Conservation (phyloP, 92 coral and sea anemone genomes). For the Porites divaricata region DNA sequence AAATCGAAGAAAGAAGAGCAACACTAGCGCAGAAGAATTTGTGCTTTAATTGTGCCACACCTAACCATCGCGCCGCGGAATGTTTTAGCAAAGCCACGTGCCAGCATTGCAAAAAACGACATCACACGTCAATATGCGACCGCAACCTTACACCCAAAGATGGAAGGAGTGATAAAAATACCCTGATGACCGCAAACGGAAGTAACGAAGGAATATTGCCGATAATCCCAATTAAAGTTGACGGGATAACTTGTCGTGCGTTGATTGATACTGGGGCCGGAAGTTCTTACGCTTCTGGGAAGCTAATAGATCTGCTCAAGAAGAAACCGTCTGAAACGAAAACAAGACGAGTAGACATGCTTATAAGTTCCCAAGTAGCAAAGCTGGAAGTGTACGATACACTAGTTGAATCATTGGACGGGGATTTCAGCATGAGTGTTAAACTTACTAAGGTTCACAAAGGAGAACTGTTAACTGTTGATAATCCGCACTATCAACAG, state of each 20-base stretch:
- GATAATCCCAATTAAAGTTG: neutral
- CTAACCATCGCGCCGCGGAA: neutral
- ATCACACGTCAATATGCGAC: neutral
- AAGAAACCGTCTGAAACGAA: neutral
- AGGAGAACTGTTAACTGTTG: constrained; percentile 11
- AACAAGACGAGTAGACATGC: neutral
- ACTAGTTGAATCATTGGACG: neutral
- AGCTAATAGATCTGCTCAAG: neutral
- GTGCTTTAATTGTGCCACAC: neutral
- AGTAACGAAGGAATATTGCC: neutral
- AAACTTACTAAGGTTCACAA: constrained; percentile 18
- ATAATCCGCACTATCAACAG: constrained; percentile 19
- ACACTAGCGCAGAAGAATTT: neutral
- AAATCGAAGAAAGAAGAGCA: neutral
- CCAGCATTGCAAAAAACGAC: neutral
- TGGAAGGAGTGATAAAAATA: neutral
- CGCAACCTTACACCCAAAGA: neutral
- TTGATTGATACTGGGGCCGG: neutral
- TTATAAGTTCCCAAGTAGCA: neutral
- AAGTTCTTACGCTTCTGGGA: neutral
- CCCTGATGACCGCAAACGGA: neutral
- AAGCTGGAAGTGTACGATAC: neutral
- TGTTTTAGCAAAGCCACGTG: neutral
- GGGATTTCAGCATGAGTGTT: constrained; percentile 4
- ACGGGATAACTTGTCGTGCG: neutral